Conservation (phyloP, 2,113 vertebrate species). For the Gallinago undulata region DNA sequence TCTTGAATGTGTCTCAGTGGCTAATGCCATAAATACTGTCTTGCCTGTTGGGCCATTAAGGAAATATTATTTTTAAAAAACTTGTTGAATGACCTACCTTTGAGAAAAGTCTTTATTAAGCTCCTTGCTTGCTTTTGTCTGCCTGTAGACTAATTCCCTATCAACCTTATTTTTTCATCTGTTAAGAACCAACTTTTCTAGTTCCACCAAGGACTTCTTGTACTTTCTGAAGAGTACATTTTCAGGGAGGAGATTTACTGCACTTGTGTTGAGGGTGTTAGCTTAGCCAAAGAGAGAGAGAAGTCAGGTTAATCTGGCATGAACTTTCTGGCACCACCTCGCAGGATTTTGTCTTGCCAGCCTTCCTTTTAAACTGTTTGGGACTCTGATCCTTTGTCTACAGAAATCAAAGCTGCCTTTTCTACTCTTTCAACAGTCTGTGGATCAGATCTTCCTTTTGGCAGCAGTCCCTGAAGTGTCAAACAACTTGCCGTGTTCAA, state of each 20-base stretch:
- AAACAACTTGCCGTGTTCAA: neutral
- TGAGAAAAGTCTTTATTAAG: neutral
- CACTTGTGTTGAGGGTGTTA: neutral
- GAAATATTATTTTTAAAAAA: neutral
- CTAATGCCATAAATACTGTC: neutral
- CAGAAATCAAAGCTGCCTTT: constrained; percentile 16
- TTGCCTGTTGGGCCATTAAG: neutral
- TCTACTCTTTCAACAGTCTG: neutral
- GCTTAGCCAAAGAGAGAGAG: neutral
- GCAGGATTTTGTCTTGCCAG: neutral
- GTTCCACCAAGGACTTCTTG: neutral
- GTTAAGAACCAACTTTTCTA: neutral
- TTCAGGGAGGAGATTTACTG: constrained; percentile 20
- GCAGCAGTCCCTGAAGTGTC: neutral
- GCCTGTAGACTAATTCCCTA: neutral
- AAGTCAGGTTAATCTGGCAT: neutral
- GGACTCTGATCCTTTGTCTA: neutral
- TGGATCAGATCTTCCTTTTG: neutral
- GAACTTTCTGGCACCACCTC: neutral
- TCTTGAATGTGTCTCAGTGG: neutral
- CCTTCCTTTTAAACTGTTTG: neutral
- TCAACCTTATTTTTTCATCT: neutral
- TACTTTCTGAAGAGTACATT: neutral
- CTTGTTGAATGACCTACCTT: neutral
- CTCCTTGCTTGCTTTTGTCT: neutral